phyloP scores from a whole-genome alignment of 2,888 invertebrate species.

The Thereva unica region DNA sequence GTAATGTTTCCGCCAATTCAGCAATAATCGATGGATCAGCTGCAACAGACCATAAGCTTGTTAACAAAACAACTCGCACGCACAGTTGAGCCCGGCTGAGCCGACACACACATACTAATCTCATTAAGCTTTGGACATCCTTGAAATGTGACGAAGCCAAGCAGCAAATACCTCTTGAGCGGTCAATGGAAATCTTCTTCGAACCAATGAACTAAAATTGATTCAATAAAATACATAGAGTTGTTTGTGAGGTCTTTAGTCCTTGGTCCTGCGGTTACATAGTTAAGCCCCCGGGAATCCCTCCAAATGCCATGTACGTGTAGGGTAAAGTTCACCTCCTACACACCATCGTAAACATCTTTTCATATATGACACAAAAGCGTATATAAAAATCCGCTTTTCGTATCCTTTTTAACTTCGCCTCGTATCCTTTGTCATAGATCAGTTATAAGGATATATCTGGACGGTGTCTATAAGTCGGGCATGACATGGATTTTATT shows the following conservation, averaged over 20 bases:
- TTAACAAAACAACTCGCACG: slow-evolving; percentile 23
- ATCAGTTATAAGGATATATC: background rate
- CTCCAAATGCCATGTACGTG: background rate
- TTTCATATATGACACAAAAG: background rate
- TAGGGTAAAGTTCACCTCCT: background rate
- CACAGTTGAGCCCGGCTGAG: background rate
- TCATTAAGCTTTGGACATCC: slow-evolving; percentile 21
- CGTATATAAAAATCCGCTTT: background rate
- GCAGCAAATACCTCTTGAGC: slow-evolving; percentile 32
- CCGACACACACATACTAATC: slow-evolving; percentile 19
- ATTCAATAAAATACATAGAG: slow-evolving; percentile 28
- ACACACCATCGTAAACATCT: background rate
- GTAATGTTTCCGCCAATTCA: no score
- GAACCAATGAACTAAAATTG: slow-evolving; percentile 35
- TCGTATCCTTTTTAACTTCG: no score
- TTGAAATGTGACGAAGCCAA: slow-evolving; percentile 31
- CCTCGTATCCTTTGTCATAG: background rate
- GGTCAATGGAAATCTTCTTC: slow-evolving; percentile 31
- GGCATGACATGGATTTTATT: slow-evolving; percentile 33
- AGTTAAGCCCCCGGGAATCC: slow-evolving; percentile 13
- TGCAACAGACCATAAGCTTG: background rate
- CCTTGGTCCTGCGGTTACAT: slow-evolving; percentile 21
- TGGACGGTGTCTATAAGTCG: slow-evolving; percentile 27
- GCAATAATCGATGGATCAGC: no score
- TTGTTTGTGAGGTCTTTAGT: slow-evolving; percentile 21